Evolutionary conservation across 2,888 invertebrate species (phyloP), one percentile per base, ranked within the genome.

Genomic region (Peribatodes rhomboidaria): DNA sequence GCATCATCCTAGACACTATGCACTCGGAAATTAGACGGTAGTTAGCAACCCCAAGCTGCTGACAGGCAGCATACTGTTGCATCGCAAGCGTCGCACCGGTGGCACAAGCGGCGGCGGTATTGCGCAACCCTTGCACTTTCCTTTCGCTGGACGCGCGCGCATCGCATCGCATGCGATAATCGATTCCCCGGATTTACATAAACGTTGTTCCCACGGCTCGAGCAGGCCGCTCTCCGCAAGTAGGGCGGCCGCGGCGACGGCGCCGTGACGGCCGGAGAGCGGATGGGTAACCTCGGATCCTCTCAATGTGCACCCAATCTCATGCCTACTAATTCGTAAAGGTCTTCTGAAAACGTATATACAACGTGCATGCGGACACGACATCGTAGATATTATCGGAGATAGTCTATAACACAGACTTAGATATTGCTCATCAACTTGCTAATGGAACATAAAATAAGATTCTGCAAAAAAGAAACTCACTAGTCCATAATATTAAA

Each of bases 91-190:
- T 20, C 37, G 6, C 14, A 0, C n/a, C 31, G 10, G 42, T 22
- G 44, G 37, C n/a, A n/a, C n/a, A n/a, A n/a, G n/a, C 11, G 39
- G 41, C 42, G 33, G 42, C 10, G 16, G 52, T n/a, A 60, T 82
- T 91, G 85, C 89, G 86, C 85, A 90, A 90, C 79, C 75, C 75
- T 77, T 88, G 88, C 89, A 90, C 90, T 90, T 92, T 92, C 90
- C 87, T 86, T 88, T 87, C 76, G 80, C 67, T 69, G 71, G 75
- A 55, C 78, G 75, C 77, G 76, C 74, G 73, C 75, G 64, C 78
- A 46, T 79, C 73, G 68, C 70, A 74, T 73, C 79, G 73, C 81
- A 79, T 68, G 76, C 80, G 77, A 86, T 91, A 89, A 91, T 91
- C 90, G 89, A 90, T 90, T 88, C 89, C 87, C 82, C 82, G 81